Conservation (phyloP, 30 jellyfish, hydroid and myxozoan species). For the Morbakka virulenta region DNA sequence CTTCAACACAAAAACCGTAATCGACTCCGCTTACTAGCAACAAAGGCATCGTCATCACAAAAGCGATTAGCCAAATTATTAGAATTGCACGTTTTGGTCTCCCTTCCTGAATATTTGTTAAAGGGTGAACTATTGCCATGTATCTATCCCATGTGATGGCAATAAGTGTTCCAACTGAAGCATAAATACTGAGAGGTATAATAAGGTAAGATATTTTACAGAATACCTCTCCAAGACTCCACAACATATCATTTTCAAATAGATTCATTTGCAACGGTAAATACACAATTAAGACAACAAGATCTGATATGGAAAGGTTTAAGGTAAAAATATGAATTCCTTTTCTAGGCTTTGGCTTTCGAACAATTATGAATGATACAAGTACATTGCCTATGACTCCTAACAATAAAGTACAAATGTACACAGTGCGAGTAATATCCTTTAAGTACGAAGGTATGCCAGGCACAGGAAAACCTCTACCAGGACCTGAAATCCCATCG, state of each 20-base stretch:
- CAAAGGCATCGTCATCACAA: slow-evolving; percentile 73
- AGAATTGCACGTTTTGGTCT: slow-evolving; percentile 36
- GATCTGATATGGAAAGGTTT: slow-evolving; percentile 81
- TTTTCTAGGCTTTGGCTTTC: slow-evolving; percentile 39
- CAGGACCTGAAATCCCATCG: too few relatives aligned
- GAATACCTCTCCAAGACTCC: slow-evolving; percentile 78
- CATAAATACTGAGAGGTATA: slow-evolving; percentile 68
- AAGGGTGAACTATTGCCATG: slow-evolving; percentile 70
- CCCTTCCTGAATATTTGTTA: slow-evolving; percentile 48
- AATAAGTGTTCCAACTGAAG: slow-evolving; percentile 82
- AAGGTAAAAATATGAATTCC: slow-evolving; percentile 84
- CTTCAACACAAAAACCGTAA: slow-evolving; percentile 57
- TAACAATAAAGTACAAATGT: slow-evolving; percentile 33
- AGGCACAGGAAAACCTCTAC: too few relatives aligned
- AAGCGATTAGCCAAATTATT: slow-evolving; percentile 65
- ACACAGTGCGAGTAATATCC: slow-evolving; percentile 33
- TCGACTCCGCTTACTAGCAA: slow-evolving; percentile 55
- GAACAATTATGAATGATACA: slow-evolving; percentile 70
- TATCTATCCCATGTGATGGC: slow-evolving; percentile 84
- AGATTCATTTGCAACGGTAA: slow-evolving; percentile 74
- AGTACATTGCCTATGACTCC: slow-evolving; percentile 75
- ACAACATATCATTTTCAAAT: slow-evolving; percentile 46
- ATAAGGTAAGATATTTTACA: slow-evolving; percentile 64
- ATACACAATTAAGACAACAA: slow-evolving; percentile 57
- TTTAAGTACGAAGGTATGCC: background rate